Evolutionary conservation across 2,888 invertebrate species (phyloP).

Genomic region (Oxystoma pomonae): DNA sequence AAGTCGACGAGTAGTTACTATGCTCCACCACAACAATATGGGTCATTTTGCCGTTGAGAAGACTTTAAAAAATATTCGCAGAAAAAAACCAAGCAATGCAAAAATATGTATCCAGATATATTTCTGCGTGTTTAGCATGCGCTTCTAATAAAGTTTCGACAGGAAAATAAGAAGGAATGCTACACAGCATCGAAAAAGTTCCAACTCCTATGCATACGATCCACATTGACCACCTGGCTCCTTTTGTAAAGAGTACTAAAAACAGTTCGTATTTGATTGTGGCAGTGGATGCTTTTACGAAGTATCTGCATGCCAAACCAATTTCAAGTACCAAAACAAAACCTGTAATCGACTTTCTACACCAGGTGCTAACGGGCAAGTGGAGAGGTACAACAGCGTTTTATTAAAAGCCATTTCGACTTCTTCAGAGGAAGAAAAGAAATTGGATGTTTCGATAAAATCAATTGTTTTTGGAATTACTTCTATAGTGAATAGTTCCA

Average conservation of each 20-base stretch:
- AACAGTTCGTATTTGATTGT: no score
- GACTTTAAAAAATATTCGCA: no score
- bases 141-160: slow-evolving; percentile 29
- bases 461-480: no score
- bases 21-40: slow-evolving; percentile 31
- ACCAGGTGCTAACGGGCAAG: slow-evolving; percentile 21
- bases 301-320: slow-evolving; percentile 21
- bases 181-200: slow-evolving; percentile 3
- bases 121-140: no score
- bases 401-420: slow-evolving; percentile 6
- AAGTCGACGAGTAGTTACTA: slow-evolving; percentile 6
- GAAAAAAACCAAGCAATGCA: slow-evolving; percentile 3
- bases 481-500: no score
- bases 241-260: slow-evolving; percentile 11
- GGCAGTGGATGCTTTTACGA: no score
- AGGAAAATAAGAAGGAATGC: slow-evolving; percentile 21
- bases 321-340: slow-evolving; percentile 17
- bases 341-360: slow-evolving; percentile 17
- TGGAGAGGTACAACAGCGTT: slow-evolving; percentile 17
- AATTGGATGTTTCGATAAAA: no score
- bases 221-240: slow-evolving; percentile 19
- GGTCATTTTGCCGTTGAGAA: slow-evolving; percentile 32
- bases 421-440: background rate
- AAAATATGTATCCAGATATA: slow-evolving; percentile 26
- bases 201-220: slow-evolving; percentile 15